A percentile compares a stretch with the other conserved stretches of the same genome.
Evolutionary conservation across 2,888 invertebrate genomes (phyloP).

Genomic region (Drosophila prolongata): DNA sequence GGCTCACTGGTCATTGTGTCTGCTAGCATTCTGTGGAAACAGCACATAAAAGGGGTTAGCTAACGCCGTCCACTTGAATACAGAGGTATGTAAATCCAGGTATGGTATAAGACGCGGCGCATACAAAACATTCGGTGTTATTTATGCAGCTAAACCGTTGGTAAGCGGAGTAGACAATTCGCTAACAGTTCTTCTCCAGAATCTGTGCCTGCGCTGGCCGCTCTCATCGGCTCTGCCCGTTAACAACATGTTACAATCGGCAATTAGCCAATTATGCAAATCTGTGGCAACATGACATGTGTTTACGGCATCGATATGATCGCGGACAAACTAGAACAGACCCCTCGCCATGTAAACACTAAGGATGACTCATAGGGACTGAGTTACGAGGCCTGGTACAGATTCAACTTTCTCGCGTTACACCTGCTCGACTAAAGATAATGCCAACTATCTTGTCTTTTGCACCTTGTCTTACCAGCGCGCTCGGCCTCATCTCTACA

Average conservation of each 20-base stretch:
- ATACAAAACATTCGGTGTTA: conserved; percentile 6
- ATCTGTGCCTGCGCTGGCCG: conserved; percentile 4
- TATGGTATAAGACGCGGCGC: conserved; percentile 22
- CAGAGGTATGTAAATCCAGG: conserved; percentile 3
- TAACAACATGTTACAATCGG: conserved; percentile 30
- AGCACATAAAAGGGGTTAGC: conserved; percentile 19
- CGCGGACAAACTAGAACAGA: conserved; percentile 15
- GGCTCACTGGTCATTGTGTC: conserved; percentile 28
- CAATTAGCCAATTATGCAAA: conserved; percentile 32
- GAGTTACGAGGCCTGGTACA: conserved; percentile 31
- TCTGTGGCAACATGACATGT: conserved; percentile 3
- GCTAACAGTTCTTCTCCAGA: conserved; percentile 29
- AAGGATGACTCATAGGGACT: conserved; percentile 20
- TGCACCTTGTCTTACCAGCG: conserved; percentile 53
- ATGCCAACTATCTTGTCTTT: not conserved
- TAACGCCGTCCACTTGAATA: not conserved
- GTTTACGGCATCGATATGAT: conserved; percentile 11
- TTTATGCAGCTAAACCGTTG: conserved; percentile 18
- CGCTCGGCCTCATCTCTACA: conserved; percentile 59
- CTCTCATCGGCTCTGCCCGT: not conserved
- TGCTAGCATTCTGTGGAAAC: conserved; percentile 22
- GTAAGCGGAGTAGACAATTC: conserved; percentile 5
- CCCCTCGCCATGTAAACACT: conserved; percentile 26
- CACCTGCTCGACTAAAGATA: conserved; percentile 53
- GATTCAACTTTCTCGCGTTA: conserved; percentile 46